These are phyloP conservation scores for Chesias legatella DNA, from an alignment of 2,888 invertebrate genomes.

Conservation along the genomic window DNA sequence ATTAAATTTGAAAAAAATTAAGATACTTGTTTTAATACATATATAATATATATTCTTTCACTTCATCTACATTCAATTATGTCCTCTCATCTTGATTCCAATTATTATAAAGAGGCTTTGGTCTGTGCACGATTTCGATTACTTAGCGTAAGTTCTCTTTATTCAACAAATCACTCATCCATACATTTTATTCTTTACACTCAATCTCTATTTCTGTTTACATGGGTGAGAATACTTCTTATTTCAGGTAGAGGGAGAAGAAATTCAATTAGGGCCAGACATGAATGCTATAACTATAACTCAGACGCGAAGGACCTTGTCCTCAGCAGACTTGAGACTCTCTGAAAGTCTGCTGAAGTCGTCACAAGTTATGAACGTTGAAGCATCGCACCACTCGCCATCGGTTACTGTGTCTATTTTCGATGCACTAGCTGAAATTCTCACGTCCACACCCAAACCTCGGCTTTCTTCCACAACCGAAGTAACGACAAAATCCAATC, in stretches of 20 bases:
- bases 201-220: slow-evolving; percentile 55
- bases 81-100: slow-evolving; percentile 47
- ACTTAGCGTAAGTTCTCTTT: slow-evolving; percentile 35
- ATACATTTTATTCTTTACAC: slow-evolving; percentile 28
- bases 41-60: slow-evolving; percentile 33
- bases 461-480: slow-evolving; percentile 68
- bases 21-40: slow-evolving; percentile 58
- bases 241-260: slow-evolving; percentile 80
- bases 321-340: slow-evolving; percentile 72
- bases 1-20: slow-evolving; percentile 56
- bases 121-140: slow-evolving; percentile 63
- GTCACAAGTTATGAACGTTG: slow-evolving; percentile 75
- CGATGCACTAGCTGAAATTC: slow-evolving; percentile 80
- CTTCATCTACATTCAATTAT: slow-evolving; percentile 33
- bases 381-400: slow-evolving; percentile 78
- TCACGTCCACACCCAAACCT: slow-evolving; percentile 75
- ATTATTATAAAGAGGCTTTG: slow-evolving; percentile 77
- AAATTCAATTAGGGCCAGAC: slow-evolving; percentile 75
- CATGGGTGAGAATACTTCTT: slow-evolving; percentile 79
- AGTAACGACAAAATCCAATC: slow-evolving; percentile 57
- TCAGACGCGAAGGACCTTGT: slow-evolving; percentile 71
- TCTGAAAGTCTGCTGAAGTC: slow-evolving; percentile 73
- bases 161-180: slow-evolving; percentile 22
- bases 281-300: slow-evolving; percentile 74
- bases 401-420: slow-evolving; percentile 81